Conservation (phyloP, 2,113 vertebrate species). For the Cariama cristata region DNA sequence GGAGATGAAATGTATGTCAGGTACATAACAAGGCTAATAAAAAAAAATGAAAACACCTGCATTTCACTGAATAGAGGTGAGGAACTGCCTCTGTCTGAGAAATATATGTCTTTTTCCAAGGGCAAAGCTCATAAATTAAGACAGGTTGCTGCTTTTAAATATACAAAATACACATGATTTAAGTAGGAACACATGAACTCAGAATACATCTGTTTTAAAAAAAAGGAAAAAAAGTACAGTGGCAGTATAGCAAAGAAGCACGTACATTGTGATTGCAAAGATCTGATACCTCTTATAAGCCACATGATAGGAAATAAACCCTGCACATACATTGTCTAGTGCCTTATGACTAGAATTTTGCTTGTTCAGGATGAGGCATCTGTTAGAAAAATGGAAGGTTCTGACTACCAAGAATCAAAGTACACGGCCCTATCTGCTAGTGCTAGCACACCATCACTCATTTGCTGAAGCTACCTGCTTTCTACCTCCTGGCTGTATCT, state of each 20-base stretch:
- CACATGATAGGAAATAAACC: neutral
- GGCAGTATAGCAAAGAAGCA: neutral
- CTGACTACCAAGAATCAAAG: neutral
- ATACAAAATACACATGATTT: neutral
- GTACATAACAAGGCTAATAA: slow-evolving; percentile 76
- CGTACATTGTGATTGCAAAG: neutral
- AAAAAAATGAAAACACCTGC: slow-evolving; percentile 60
- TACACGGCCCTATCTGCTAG: neutral
- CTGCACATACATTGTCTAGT: neutral
- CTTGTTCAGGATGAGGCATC: neutral
- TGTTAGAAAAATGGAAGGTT: neutral
- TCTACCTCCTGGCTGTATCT: neutral
- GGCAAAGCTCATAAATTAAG: slow-evolving; percentile 22
- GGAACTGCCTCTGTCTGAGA: slow-evolving; percentile 39
- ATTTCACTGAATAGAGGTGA: slow-evolving; percentile 63
- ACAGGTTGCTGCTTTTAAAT: neutral
- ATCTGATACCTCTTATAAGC: neutral
- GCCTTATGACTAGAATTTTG: neutral
- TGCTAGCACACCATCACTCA: neutral
- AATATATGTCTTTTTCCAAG: slow-evolving; percentile 55
- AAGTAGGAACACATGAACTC: neutral
- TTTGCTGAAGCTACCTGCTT: neutral
- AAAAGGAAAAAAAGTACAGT: neutral
- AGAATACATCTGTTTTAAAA: neutral
- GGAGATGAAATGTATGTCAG: slow-evolving; percentile 85